Evolutionary conservation across 2,797 vertebrate genomes (phyloP), one percentile per base, ranked within the genome.

Genomic region (Anguilla megastoma): DNA sequence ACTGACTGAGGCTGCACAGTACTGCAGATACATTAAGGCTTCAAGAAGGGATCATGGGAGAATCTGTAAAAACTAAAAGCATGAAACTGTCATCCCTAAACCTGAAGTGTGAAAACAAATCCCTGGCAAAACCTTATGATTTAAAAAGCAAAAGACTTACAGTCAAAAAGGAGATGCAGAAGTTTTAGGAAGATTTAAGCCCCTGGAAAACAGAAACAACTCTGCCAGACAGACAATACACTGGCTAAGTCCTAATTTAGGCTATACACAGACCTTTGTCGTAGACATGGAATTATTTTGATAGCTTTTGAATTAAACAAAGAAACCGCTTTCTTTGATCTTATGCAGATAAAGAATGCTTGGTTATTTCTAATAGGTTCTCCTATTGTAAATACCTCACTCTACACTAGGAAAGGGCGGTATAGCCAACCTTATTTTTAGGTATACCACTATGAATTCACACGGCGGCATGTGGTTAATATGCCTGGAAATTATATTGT

Each of bases 31-130:
- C 4, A 69, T 69, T 69, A 27, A n/a, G n/a, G 63, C 8, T 69
- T 69, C 63, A 27, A 6, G 63, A 69, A 27, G 63, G 63, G 63
- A 69, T 69, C 63, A n/a, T 27, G 63, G 63, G 24, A 69, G 63
- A 69, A 69, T 69, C 63, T 69, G n/a, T 69, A 24, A 69, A 27
- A 69, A n/a, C 63, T 69, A 27, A 69, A 69, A 69, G 63, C 63
- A 69, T 24, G 14, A 63, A 24, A 63, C 18, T 6, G 63, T 69
- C 24, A 27, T 58, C 56, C 16, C 56, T 69, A 27, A 69, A 27
- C 1, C 7, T 69, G 63, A 69, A 27, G 63, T 9, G n/a, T n/a
- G n/a, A 69, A 69, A 69, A n/a, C 63, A 69, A 69, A 69, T 27
- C 63, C 63, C 63, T 7, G 18, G 63, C 24, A 69, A 69, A 69